Conservation (phyloP, 2,888 invertebrate species). For the Plagodis dolabraria region DNA sequence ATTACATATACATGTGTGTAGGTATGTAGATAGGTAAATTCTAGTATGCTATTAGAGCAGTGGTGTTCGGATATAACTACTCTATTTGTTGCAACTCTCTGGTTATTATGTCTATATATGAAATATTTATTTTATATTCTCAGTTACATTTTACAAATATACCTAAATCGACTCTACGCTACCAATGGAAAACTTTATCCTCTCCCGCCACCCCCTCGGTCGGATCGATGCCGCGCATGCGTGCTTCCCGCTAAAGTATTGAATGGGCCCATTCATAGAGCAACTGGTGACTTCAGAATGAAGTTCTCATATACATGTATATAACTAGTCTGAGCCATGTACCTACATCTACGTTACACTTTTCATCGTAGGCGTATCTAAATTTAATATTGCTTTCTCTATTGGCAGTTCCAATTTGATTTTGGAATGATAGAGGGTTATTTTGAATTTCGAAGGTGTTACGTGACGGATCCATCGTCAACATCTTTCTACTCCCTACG, state of each 20-base stretch:
- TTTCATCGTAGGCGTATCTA: slow-evolving; percentile 38
- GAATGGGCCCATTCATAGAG: slow-evolving; percentile 75
- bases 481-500: no score
- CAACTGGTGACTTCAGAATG: slow-evolving; percentile 75
- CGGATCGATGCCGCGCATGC: slow-evolving; percentile 70
- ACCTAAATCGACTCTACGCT: slow-evolving; percentile 4
- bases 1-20: no score
- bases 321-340: slow-evolving; percentile 22
- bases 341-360: slow-evolving; percentile 30
- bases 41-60: no score
- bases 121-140: not conserved
- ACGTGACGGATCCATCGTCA: no score
- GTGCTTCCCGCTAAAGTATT: slow-evolving; percentile 58
- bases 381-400: slow-evolving; percentile 16
- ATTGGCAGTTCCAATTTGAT: slow-evolving; percentile 1
- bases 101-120: no score
- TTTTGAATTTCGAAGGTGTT: slow-evolving; percentile 6
- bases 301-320: slow-evolving; percentile 36
- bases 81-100: no score
- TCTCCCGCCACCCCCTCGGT: slow-evolving; percentile 35
- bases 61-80: no score
- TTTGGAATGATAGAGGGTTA: slow-evolving; percentile 11
- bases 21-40: no score
- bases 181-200: slow-evolving; percentile 37
- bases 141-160: no score